Conservation (phyloP, 1,140 invertebrate species). For the Whitmania pigra region DNA sequence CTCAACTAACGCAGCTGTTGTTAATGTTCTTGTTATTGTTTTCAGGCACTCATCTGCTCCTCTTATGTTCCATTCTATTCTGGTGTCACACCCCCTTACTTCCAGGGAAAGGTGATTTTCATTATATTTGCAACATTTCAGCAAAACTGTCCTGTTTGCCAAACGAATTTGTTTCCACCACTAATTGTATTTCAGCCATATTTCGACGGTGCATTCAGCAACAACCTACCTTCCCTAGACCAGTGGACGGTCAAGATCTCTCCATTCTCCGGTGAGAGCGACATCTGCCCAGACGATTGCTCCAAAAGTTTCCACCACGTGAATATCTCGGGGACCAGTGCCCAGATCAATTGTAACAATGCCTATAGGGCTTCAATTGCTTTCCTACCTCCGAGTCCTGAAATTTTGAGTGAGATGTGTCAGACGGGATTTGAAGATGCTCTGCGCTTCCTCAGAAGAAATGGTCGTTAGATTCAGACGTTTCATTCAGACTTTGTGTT, state of each 20-base stretch:
- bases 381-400: slow-evolving; percentile 83
- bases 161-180: no score
- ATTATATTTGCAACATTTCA: not conserved
- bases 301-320: slow-evolving; percentile 44
- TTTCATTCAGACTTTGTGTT: not conserved
- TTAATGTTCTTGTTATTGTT: not conserved
- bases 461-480: slow-evolving; percentile 47
- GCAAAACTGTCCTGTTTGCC: not conserved
- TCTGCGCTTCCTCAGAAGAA: slow-evolving; percentile 74
- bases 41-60: slow-evolving; percentile 74
- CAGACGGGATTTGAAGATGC: slow-evolving; percentile 93
- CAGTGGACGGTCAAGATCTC: slow-evolving; percentile 90
- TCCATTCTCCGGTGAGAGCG: slow-evolving; percentile 92
- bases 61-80: slow-evolving; percentile 92
- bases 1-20: not conserved
- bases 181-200: slow-evolving; percentile 50
- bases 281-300: slow-evolving; percentile 83
- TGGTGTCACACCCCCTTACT: slow-evolving; percentile 76
- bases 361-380: slow-evolving; percentile 78
- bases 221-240: slow-evolving; percentile 84
- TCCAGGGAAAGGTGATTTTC: slow-evolving; percentile 57
- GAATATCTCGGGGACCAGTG: slow-evolving; percentile 83
- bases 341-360: slow-evolving; percentile 60
- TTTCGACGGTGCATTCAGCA: slow-evolving; percentile 90
- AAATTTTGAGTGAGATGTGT: slow-evolving; percentile 78